These are phyloP conservation scores for Panulirus ornatus DNA, from an alignment of 1,140 invertebrate species.

Conservation along the genomic window DNA sequence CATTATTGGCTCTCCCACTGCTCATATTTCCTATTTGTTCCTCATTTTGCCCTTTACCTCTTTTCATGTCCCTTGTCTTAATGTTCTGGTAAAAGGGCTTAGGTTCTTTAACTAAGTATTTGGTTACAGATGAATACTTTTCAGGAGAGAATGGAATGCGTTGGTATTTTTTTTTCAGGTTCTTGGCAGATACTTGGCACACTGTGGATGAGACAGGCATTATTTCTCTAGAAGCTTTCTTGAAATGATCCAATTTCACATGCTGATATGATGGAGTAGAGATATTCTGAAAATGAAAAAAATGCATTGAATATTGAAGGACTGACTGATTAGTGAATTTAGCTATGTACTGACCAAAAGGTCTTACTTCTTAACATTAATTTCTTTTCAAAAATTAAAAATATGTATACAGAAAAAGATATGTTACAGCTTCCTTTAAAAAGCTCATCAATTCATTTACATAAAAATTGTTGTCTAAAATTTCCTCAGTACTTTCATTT, in stretches of 20 bases:
- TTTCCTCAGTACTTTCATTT: too few relatives aligned
- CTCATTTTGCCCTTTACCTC: background rate
- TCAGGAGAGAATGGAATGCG: background rate
- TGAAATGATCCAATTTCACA: background rate
- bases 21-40: background rate
- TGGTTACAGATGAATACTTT: background rate
- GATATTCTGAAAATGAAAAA: background rate
- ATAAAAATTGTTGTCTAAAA: too few relatives aligned
- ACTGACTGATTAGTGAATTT: too few relatives aligned
- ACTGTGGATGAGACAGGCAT: background rate
- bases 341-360: too few relatives aligned
- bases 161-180: background rate
- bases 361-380: too few relatives aligned
- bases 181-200: background rate
- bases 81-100: background rate
- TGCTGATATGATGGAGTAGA: background rate
- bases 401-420: too few relatives aligned
- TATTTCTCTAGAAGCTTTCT: background rate
- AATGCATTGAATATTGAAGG: too few relatives aligned
- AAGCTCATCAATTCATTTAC: too few relatives aligned
- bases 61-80: background rate
- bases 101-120: background rate
- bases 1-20: background rate
- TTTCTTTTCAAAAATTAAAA: too few relatives aligned
- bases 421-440: too few relatives aligned